phyloP scores from a whole-genome alignment of 2,797 vertebrate species.

The Glyptemys insculpta region DNA sequence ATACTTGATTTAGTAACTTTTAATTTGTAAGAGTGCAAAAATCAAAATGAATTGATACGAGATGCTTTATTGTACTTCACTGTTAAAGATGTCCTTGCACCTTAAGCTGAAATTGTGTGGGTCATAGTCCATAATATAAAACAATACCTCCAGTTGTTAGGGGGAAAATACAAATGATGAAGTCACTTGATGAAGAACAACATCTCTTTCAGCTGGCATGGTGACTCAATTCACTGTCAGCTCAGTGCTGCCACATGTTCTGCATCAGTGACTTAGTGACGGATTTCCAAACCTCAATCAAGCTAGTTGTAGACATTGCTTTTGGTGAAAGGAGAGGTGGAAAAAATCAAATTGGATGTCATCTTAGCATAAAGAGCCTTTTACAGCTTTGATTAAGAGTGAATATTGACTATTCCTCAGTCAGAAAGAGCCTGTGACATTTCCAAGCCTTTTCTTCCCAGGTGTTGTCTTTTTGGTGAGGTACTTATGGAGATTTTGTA shows the following conservation, averaged over 20 bases:
- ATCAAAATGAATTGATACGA: slow-evolving; percentile 6
- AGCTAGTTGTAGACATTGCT: background rate
- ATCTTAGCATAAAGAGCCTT: background rate
- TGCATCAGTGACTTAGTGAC: background rate
- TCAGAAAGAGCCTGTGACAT: background rate
- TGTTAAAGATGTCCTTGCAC: background rate
- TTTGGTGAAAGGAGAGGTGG: background rate
- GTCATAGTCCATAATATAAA: background rate
- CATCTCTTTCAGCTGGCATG: rapidly evolving
- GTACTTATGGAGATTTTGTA: background rate
- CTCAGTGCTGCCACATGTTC: background rate
- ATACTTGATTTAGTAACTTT: background rate
- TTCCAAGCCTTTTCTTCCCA: background rate
- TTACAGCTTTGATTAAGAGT: background rate
- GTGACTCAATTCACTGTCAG: background rate
- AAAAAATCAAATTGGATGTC: background rate
- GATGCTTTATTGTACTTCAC: background rate
- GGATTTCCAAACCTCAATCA: background rate
- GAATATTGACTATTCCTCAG: background rate
- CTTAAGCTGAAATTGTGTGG: background rate
- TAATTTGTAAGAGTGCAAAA: background rate
- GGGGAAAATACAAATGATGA: background rate
- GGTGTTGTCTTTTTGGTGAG: background rate
- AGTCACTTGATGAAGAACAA: background rate
- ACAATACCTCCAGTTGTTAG: background rate